phyloP scores from a whole-genome alignment of 2,113 vertebrate genomes.

The Columba janthina region DNA sequence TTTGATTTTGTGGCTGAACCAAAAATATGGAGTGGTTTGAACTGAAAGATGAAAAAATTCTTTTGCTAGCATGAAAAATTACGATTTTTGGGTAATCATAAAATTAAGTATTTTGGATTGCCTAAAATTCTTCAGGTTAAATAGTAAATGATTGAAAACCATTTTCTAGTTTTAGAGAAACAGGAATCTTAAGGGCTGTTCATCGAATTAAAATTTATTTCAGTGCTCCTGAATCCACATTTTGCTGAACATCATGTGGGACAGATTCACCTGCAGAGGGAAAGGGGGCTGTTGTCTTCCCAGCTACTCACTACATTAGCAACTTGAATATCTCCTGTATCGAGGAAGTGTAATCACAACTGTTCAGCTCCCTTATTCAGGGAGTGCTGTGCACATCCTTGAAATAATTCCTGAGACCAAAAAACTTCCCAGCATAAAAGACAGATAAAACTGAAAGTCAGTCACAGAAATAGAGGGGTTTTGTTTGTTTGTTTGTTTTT shows the following conservation, averaged over 20 bases:
- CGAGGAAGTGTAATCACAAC: neutral
- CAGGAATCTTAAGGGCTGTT: neutral
- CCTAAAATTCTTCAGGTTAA: neutral
- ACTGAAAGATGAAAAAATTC: neutral
- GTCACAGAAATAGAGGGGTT: neutral
- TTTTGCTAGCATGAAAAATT: neutral
- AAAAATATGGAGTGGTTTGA: neutral
- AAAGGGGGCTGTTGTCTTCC: neutral
- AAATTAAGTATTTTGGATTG: neutral
- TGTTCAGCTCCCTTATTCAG: neutral
- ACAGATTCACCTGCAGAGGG: neutral
- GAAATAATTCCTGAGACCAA: neutral
- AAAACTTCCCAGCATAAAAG: neutral
- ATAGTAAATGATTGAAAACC: neutral
- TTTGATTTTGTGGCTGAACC: constrained; percentile 5
- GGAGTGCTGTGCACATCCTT: neutral
- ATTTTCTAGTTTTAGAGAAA: neutral
- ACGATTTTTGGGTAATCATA: neutral
- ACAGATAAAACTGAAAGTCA: neutral
- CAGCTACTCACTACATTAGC: neutral
- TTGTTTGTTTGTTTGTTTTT: neutral
- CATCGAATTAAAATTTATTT: neutral
- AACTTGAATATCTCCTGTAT: neutral
- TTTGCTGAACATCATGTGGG: neutral
- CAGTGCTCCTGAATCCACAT: neutral